Conservation (phyloP, 1,140 invertebrate genomes). For the Metopolophium dirhodum region DNA sequence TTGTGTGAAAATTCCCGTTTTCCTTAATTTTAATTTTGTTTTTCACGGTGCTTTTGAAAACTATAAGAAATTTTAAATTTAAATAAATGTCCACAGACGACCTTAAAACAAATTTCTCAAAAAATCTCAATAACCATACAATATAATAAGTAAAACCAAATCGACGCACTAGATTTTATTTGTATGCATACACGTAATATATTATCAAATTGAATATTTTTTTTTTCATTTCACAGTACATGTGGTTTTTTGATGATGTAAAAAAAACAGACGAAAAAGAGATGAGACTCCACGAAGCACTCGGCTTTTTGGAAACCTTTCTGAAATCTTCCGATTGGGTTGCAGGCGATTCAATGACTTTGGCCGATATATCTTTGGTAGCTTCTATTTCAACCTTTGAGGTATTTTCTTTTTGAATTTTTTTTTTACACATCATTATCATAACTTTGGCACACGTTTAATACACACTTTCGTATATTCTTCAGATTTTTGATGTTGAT, state of each 20-base stretch:
- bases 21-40: too few relatives aligned
- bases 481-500: slow-evolving; percentile 62
- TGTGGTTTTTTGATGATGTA: slow-evolving; percentile 70
- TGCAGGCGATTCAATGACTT: slow-evolving; percentile 73
- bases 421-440: background rate
- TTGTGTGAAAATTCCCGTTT: too few relatives aligned
- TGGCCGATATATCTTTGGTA: slow-evolving; percentile 74
- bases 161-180: background rate
- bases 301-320: slow-evolving; percentile 74
- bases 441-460: background rate
- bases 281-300: slow-evolving; percentile 69
- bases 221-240: slow-evolving; percentile 68
- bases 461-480: background rate
- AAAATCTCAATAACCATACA: too few relatives aligned
- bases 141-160: too few relatives aligned
- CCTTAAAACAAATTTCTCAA: too few relatives aligned
- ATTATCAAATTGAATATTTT: background rate
- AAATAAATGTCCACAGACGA: too few relatives aligned
- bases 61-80: too few relatives aligned
- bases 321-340: slow-evolving; percentile 71
- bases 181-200: background rate
- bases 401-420: slow-evolving; percentile 60
- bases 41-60: too few relatives aligned
- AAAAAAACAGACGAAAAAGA: slow-evolving; percentile 71
- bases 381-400: slow-evolving; percentile 72